Evolutionary conservation across 2,888 invertebrate genomes (phyloP), one percentile per base, ranked within the genome.

Genomic region (Dioctria rufipes): DNA sequence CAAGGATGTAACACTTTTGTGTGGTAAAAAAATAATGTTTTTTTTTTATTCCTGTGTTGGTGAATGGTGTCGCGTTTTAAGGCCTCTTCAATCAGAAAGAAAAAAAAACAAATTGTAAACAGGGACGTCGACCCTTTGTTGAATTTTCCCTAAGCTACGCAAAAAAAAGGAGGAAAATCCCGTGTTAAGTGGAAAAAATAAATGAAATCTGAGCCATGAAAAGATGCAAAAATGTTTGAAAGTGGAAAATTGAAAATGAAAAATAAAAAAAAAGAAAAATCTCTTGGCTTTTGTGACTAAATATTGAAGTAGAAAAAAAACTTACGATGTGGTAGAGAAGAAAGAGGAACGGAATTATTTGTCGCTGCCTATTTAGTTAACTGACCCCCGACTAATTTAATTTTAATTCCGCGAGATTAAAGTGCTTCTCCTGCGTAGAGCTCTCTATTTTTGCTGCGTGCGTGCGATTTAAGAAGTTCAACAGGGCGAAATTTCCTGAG

Each of bases 121-220:
- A 67, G 46, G 46, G 67, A 13, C 13, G 46, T 25, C n/a, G 67
- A 67, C 67, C 67, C 67, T 49, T 67, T 67, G n/a, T 67, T 13
- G n/a, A 42, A 40, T 25, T 25, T 25, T 25, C 25, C 11, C 58
- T 11, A 58, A 58, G 51, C 11, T 11, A 46, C 46, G 8, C 54
- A 54, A 54, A 54, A 39, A 69, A 71, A 71, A 11, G 54, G 46
- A 39, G 37, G 61, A 40, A 61, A 73, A 73, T 58, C 58, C 58
- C 42, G 60, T 58, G 73, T 42, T 39, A 60, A 73, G 54, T 73
- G 73, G 13, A 13, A 42, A 73, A 73, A 73, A 69, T 69, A 51
- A 69, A 69, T 69, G 69, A 51, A 73, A 73, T 73, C 54, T 58
- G 54, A 71, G 58, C 58, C 5, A 58, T 58, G 61, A 61, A 61